Base-by-base conservation (phyloP, 2,113 vertebrate genomes). In the Plecotus auritus region DNA sequence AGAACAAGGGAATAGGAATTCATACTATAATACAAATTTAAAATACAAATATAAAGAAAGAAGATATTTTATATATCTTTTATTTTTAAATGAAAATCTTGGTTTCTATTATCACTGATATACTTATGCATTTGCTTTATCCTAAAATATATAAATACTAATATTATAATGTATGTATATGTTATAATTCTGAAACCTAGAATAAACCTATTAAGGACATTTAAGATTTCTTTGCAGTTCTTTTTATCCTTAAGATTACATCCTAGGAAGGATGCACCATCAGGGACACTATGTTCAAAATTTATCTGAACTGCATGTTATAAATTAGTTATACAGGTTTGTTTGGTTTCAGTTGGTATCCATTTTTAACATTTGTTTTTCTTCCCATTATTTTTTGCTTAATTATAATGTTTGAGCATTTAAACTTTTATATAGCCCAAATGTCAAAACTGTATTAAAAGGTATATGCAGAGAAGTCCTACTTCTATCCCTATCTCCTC, bases 361-460 rank as follows among this genome's bases (percentile, higher is more conserved):
- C 26, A 72, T 54, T 67, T 91, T 94, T 82, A 86, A 35, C n/a
- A 92, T 82, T 78, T 90, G n/a, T 84, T 37, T 96, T 93, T 84
- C 51, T 80, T 94, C 76, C 51, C 40, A 78, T 73, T 64, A 45
- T 78, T 95, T 76, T 87, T 72, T 30, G 18, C 56, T 73, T 87
- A 86, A 69, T 91, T 82, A 18, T 66, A 70, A 77, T 86, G 91
- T 88, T 85, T 93, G 47, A 91, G n/a, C 84, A 87, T 54, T 88
- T 88, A 82, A 84, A 84, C n/a, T 86, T 88, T 83, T 85, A 95
- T 37, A 61, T 23, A 35, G 26, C 1, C 42, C 30, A 37, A 6
- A 83, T 70, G 40, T 66, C 42, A 93, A 95, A 97, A 94, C 10
- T 91, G 4, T n/a, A 59, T 70, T 69, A 93, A 92, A 95, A 91